These are phyloP conservation scores for Alligator mississippiensis DNA, from an alignment of 2,113 vertebrate species.

Conservation along the genomic window DNA sequence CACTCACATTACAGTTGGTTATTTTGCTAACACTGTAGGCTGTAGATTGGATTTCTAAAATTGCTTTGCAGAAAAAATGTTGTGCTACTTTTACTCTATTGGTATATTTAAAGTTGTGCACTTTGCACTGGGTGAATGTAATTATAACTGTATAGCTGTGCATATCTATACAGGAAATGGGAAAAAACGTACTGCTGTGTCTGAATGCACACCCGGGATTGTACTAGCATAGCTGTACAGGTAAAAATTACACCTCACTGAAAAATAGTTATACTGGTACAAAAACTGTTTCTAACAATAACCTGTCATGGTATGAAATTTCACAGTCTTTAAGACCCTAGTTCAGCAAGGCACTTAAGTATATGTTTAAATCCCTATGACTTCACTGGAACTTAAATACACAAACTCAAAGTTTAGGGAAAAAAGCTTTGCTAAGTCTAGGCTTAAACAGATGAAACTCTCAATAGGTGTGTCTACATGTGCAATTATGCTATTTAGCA, in stretches of 20 bases:
- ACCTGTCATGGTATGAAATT: not conserved
- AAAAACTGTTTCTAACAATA: not conserved
- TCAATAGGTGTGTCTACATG: no score
- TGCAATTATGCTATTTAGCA: no score
- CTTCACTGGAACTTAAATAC: not conserved
- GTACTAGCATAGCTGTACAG: not conserved
- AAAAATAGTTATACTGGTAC: not conserved
- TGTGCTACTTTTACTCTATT: no score
- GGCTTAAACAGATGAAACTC: not conserved
- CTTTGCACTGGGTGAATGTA: not conserved
- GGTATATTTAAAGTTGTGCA: not conserved
- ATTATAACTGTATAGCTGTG: not conserved
- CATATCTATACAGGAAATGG: not conserved
- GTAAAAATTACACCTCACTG: not conserved
- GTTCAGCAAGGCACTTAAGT: not conserved
- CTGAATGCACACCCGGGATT: not conserved
- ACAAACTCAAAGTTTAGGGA: not conserved
- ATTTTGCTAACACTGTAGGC: no score
- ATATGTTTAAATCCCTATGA: not conserved
- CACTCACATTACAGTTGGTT: no score
- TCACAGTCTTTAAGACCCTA: not conserved
- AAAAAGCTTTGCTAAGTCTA: fast-evolving
- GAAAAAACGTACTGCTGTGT: not conserved
- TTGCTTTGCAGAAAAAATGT: no score
- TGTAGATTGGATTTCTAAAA: no score